Conservation (phyloP, 2,113 vertebrate species). For the Corythornis cristatus region DNA sequence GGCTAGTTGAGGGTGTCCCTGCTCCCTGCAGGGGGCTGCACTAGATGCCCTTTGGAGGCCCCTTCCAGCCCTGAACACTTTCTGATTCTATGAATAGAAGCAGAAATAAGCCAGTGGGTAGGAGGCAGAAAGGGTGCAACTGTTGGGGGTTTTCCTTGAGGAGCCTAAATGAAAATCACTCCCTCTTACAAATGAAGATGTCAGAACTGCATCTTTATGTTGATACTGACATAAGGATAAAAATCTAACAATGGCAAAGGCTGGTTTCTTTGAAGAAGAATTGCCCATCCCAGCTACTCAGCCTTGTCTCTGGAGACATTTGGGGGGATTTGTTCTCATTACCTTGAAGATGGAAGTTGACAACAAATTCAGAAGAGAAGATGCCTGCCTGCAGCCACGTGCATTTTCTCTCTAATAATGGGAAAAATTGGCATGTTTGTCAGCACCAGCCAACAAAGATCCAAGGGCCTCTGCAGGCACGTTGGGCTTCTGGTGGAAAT, state of each 20-base stretch:
- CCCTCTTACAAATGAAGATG: not conserved
- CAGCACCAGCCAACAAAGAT: not conserved
- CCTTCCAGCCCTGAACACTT: no score
- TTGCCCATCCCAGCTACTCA: not conserved
- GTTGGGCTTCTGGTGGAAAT: not conserved
- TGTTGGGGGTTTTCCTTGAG: not conserved
- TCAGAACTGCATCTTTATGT: not conserved
- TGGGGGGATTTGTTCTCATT: not conserved
- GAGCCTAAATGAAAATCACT: not conserved
- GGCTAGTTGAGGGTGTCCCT: no score
- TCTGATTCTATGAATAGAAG: no score
- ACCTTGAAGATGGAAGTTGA: not conserved
- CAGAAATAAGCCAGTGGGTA: not conserved
- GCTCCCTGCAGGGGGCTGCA: no score
- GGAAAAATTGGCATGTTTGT: not conserved
- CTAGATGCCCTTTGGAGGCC: no score
- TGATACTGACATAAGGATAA: not conserved
- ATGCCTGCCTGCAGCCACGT: rapidly evolving
- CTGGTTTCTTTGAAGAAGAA: not conserved
- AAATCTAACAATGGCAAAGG: not conserved
- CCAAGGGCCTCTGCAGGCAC: not conserved
- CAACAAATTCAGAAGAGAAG: not conserved
- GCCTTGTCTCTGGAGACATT: not conserved
- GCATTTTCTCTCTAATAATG: not conserved
- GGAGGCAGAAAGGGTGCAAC: not conserved